These are phyloP conservation scores for Gallirallus australis DNA, from an alignment of 2,797 vertebrate genomes.

Conservation along the genomic window DNA sequence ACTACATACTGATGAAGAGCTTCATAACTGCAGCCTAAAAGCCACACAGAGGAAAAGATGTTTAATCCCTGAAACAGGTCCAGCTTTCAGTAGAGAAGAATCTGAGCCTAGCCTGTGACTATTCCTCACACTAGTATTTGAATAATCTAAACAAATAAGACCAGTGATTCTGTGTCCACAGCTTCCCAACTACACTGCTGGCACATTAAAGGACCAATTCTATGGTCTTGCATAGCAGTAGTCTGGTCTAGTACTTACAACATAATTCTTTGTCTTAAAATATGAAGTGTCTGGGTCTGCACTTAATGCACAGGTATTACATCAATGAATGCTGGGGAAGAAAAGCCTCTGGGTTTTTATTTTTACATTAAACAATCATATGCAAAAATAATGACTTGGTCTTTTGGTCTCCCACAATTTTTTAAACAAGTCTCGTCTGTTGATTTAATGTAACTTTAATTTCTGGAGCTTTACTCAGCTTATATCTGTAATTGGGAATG, in stretches of 20 bases:
- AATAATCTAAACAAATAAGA: constrained; percentile 49
- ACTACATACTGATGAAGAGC: constrained; percentile 27
- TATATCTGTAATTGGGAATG: not conserved
- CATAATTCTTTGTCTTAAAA: constrained; percentile 19
- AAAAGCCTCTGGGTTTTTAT: not conserved
- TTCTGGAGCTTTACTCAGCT: not conserved
- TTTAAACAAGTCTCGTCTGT: constrained; percentile 15
- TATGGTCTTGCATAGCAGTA: not conserved
- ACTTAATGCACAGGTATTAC: constrained; percentile 22
- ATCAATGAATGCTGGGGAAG: constrained; percentile 4
- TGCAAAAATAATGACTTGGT: constrained; percentile 38
- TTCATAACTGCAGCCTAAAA: constrained; percentile 30
- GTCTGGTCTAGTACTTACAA: not conserved
- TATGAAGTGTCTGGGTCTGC: constrained; percentile 16
- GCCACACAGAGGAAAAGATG: not conserved
- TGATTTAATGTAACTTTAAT: constrained; percentile 9
- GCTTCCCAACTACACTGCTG: not conserved
- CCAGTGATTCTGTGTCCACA: not conserved
- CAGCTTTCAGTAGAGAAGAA: constrained; percentile 3
- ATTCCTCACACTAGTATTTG: not conserved
- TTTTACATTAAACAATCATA: constrained; percentile 53
- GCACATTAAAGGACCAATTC: constrained; percentile 17
- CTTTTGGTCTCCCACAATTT: constrained; percentile 36
- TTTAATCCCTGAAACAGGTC: constrained; percentile 2
- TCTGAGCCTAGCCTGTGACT: not conserved